Conservation (phyloP, 92 coral and sea anemone genomes). For the Heteractis magnifica region DNA sequence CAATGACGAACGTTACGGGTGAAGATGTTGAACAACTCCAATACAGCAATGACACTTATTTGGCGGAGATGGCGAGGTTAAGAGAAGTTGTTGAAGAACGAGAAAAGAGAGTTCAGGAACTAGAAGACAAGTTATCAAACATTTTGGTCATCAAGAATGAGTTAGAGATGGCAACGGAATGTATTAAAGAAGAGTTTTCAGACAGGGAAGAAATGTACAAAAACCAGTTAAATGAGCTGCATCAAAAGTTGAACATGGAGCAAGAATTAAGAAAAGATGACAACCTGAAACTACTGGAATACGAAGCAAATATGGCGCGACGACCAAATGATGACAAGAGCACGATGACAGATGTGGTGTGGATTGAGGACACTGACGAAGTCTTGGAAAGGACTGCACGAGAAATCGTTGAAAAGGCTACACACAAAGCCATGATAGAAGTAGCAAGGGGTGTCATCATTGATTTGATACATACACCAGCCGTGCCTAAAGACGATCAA, state of each 20-base stretch:
- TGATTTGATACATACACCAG: background rate
- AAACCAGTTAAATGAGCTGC: slow-evolving; percentile 10
- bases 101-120: background rate
- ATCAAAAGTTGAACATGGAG: background rate
- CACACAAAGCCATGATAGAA: background rate
- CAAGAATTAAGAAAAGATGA: background rate
- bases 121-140: background rate
- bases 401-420: slow-evolving; percentile 11
- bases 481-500: slow-evolving; percentile 17
- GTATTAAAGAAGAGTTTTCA: slow-evolving; percentile 41
- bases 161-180: slow-evolving; percentile 51
- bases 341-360: slow-evolving; percentile 3
- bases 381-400: slow-evolving; percentile 6
- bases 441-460: slow-evolving; percentile 5
- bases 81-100: background rate
- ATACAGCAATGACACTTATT: background rate
- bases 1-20: background rate
- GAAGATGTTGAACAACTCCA: slow-evolving; percentile 1
- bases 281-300: slow-evolving; percentile 1
- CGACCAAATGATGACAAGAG: slow-evolving; percentile 6
- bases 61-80: background rate
- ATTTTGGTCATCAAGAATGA: slow-evolving; percentile 41
- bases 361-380: background rate
- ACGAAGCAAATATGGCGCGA: background rate
- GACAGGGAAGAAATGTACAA: slow-evolving; percentile 44